Evolutionary conservation across 1,140 invertebrate species (phyloP), one percentile per base, ranked within the genome.

Genomic region (Antheraea pernyi): DNA sequence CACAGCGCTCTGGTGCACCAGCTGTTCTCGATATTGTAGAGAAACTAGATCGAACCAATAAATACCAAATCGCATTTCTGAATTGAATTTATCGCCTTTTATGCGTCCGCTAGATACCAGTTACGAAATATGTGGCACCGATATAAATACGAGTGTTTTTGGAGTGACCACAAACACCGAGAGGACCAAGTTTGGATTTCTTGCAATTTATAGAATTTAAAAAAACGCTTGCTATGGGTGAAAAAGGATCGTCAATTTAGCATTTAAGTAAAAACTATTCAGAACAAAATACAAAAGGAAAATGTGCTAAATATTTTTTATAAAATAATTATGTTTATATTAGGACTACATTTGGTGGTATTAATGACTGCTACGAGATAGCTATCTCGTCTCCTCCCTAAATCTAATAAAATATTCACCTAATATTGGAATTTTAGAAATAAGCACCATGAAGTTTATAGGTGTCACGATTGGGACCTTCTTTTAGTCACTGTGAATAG

Each of bases 61-160:
- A 86, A 85, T 83, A 80, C 76, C 77, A 67, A 81, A 83, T 83
- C 71, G 71, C 84, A 87, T 89, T 86, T 78, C 79, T 81, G 79
- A 74, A 78, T 82, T 77, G 74, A 77, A 83, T 85, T 75, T 81
- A 82, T 76, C 75, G 71, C 75, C 71, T 69, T 77, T 72, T 75
- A 78, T 72, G 68, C 71, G 65, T 66, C 63, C 37, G 68, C 62
- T 66, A 65, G 69, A 76, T 72, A 59, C 58, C 68, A 53, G 65
- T 81, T 79, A 71, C 75, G 72, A 79, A 81, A 79, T 76, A 72
- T 59, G 58, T 67, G 53, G n/a, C 39, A 42, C 2, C 39, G 39
- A 42, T 59, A 48, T 42, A 37, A 59, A 67, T 59, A 59, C 65
- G 10, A 61, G 30, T 67, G 65, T 36, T 67, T 67, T 67, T 67